phyloP scores from a whole-genome alignment of 2,888 invertebrate species.

The Netelia virgata region DNA sequence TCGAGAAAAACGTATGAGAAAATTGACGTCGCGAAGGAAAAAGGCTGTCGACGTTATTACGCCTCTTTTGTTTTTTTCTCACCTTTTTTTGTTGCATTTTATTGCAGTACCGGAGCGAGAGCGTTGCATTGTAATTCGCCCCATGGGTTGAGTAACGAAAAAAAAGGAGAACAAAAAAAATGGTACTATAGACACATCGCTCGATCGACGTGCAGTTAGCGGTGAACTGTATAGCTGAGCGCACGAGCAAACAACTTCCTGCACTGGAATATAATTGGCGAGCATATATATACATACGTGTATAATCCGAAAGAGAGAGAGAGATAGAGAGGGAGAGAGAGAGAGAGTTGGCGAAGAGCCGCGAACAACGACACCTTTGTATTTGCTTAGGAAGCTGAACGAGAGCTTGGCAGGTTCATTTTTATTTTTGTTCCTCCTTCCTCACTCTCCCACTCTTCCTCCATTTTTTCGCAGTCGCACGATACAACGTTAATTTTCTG shows the following conservation, averaged over 20 bases:
- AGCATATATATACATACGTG: slow-evolving; percentile 47
- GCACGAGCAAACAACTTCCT: slow-evolving; percentile 67
- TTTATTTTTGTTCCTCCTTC: slow-evolving; percentile 18
- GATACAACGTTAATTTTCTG: not conserved
- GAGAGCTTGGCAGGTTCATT: slow-evolving; percentile 64
- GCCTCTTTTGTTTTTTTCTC: not conserved
- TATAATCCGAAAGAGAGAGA: not conserved
- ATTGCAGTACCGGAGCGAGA: slow-evolving; percentile 6
- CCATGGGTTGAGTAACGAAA: not conserved
- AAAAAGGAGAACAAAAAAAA: slow-evolving; percentile 14
- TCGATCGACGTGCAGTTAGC: slow-evolving; percentile 56
- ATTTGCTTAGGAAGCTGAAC: slow-evolving; percentile 78
- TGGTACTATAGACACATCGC: slow-evolving; percentile 35
- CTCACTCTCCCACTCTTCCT: slow-evolving; percentile 1
- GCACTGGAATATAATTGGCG: slow-evolving; percentile 65
- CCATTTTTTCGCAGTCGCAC: slow-evolving; percentile 9
- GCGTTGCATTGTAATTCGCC: slow-evolving; percentile 41
- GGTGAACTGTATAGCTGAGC: slow-evolving; percentile 60
- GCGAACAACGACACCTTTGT: slow-evolving; percentile 75
- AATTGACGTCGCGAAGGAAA: slow-evolving; percentile 17
- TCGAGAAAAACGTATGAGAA: slow-evolving; percentile 6
- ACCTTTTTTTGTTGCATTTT: slow-evolving; percentile 15
- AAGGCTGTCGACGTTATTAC: not conserved
- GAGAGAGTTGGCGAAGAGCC: slow-evolving; percentile 24
- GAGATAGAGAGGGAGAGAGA: not conserved